Evolutionary conservation across 2,797 vertebrate species (phyloP), one percentile per base, ranked within the genome.

Genomic region (Hippoglossus hippoglossus): DNA sequence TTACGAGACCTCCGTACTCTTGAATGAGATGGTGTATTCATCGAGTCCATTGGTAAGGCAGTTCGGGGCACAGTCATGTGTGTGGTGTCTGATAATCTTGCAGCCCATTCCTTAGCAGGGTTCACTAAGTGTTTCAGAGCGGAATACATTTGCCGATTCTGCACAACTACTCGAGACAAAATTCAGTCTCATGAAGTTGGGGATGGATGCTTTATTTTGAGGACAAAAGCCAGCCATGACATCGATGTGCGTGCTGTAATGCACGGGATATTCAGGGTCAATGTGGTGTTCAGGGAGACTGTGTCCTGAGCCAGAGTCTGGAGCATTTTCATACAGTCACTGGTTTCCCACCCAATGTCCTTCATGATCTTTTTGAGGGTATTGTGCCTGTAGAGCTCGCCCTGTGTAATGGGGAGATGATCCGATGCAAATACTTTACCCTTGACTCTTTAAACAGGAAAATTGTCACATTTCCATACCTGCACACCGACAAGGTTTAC

Each of bases 351-450:
- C 63, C 76, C 31, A 73, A 80, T 31, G 73, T 79, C 41, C 59
- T 81, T 3, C 70, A 65, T 7, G 12, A 81, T 13, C 44, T 81
- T 3, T 68, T 72, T 52, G 59, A 77, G 1, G 78, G 63, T 12
- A 67, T 81, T 49, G 73, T 86, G 19, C 75, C 78, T 6, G 59
- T 68, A 25, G 73, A 82, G 59, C 58, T 83, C 51, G 59, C 63
- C 0, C 46, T 81, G 67, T 80, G 73, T 24, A 76, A 80, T 2
- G 0, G 2, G 31, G 47, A 84, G 18, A 78, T 85, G 21, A 83
- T 85, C 15, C 9, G 4, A 1, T 6, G 1, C 0, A 77, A 79
- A 50, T 68, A 81, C 73, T 86, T 79, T 22, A 72, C 61, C n/a
- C 34, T 77, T 22, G 69, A 84, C 9, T 60, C 68, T 67, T 22